Percentiles rank a stretch among this genome's conserved stretches.
phyloP scores from a whole-genome alignment of 2,113 vertebrate species.

The Cyrtonyx montezumae region DNA sequence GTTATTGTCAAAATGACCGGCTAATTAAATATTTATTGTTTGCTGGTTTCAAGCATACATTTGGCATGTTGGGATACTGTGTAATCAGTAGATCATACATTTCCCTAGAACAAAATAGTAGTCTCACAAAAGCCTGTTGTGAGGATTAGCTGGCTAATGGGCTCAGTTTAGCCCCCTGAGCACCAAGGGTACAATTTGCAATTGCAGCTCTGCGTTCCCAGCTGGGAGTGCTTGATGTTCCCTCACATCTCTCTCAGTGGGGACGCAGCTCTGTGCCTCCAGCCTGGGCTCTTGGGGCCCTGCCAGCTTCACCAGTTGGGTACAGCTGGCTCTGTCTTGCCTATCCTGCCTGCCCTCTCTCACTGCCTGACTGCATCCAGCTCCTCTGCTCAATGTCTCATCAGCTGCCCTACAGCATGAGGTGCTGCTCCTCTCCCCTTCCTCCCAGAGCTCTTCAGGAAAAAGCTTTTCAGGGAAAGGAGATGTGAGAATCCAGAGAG shows the following conservation, averaged over 20 bases:
- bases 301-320: slow-evolving; percentile 21
- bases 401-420: not conserved
- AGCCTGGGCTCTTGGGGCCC: slow-evolving; percentile 1
- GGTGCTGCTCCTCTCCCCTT: not conserved
- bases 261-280: not conserved
- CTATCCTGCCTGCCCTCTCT: not conserved
- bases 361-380: not conserved
- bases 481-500: not conserved
- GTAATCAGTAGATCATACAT: slow-evolving; percentile 60
- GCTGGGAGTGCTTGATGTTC: slow-evolving; percentile 27
- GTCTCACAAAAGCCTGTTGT: slow-evolving; percentile 55
- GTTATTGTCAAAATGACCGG: slow-evolving; percentile 56
- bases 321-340: not conserved
- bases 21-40: slow-evolving; percentile 75
- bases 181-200: slow-evolving; percentile 30
- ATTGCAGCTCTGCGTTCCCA: not conserved
- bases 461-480: not conserved
- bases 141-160: slow-evolving; percentile 54
- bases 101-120: slow-evolving; percentile 38
- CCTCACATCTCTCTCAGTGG: not conserved
- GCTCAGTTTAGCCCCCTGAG: slow-evolving; percentile 14
- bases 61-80: slow-evolving; percentile 46
- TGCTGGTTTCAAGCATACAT: slow-evolving; percentile 56
- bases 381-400: not conserved
- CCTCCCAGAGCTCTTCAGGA: not conserved